Conservation (phyloP, 2,797 vertebrate species). For the Psittacula derbiana region DNA sequence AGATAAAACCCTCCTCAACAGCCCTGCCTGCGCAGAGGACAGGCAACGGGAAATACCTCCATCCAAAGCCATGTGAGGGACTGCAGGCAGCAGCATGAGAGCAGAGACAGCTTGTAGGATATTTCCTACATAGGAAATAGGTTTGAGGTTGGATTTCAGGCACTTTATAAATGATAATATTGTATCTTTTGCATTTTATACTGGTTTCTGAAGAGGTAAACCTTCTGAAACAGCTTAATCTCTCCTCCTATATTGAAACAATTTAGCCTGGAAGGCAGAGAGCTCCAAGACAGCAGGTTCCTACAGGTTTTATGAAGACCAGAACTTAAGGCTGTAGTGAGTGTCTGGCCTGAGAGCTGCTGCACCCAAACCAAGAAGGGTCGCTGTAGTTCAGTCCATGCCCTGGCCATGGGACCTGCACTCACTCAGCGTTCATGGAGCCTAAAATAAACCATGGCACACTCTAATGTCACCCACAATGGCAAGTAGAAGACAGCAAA, state of each 20-base stretch:
- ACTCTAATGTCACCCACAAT: background rate
- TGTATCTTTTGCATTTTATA: background rate
- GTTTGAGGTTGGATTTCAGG: background rate
- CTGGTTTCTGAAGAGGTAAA: background rate
- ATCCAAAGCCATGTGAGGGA: background rate
- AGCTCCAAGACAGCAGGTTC: background rate
- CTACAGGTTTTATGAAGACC: background rate
- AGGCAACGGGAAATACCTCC: background rate
- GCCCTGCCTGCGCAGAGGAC: background rate
- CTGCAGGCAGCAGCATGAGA: background rate
- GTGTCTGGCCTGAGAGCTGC: background rate
- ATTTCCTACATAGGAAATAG: background rate
- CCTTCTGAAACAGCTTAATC: background rate
- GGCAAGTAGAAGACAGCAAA: background rate
- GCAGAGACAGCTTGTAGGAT: background rate
- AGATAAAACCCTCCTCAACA: background rate
- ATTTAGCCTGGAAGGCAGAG: background rate
- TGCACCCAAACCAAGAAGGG: background rate
- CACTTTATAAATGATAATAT: background rate
- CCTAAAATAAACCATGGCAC: background rate
- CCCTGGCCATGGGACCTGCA: background rate
- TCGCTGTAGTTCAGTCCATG: fast-evolving
- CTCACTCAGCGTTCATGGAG: background rate
- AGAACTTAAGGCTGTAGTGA: background rate
- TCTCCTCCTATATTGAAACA: background rate